phyloP scores from a whole-genome alignment of 1,140 invertebrate genomes.

The Macrotrachela quadricornifera region DNA sequence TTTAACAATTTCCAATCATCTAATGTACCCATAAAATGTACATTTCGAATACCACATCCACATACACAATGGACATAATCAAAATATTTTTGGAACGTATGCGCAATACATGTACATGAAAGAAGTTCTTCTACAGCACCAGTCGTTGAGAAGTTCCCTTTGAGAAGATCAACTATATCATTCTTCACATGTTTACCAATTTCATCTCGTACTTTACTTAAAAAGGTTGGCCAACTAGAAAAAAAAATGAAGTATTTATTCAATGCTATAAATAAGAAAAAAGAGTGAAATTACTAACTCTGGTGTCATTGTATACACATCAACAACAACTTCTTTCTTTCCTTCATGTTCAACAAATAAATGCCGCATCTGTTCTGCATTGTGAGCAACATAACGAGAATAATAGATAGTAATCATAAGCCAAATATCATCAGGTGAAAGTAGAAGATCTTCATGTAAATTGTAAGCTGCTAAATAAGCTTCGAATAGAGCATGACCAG shows the following conservation, averaged over 20 bases:
- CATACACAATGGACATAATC: not conserved
- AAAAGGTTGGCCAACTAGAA: too few relatives aligned
- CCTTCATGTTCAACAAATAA: slow-evolving; percentile 6
- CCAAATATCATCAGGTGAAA: slow-evolving; percentile 7
- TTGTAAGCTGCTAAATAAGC: not conserved
- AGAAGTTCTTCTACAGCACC: not conserved
- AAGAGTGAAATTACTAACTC: too few relatives aligned
- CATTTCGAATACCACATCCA: slow-evolving; percentile 6
- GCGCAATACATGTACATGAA: not conserved
- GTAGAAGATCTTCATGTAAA: not conserved
- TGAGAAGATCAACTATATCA: too few relatives aligned
- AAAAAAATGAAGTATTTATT: too few relatives aligned
- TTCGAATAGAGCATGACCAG: not conserved
- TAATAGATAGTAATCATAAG: not conserved
- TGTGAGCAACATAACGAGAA: not conserved
- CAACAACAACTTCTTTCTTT: not conserved
- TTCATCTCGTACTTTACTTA: too few relatives aligned
- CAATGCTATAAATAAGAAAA: too few relatives aligned
- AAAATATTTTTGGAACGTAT: slow-evolving; percentile 3
- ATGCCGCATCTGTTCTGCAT: not conserved
- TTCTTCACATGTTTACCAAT: too few relatives aligned
- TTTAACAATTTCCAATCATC: slow-evolving; percentile 3
- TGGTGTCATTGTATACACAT: too few relatives aligned
- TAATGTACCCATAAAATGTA: not conserved
- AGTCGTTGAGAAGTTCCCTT: not conserved